Conservation (phyloP, 30 jellyfish, hydroid and myxozoan genomes). For the Turritopsis rubra region DNA sequence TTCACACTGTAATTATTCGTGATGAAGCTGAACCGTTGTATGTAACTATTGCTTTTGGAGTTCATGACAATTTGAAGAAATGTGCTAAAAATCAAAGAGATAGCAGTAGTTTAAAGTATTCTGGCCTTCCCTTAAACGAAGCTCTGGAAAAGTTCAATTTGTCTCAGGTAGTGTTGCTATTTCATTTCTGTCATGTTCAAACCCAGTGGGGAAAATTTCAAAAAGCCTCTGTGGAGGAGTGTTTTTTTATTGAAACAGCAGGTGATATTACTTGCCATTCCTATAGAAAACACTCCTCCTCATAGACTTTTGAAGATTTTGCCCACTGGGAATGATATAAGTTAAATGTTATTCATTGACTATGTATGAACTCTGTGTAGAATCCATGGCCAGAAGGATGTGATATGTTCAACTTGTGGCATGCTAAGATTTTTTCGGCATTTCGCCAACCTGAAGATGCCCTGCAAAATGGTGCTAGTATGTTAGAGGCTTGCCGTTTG, state of each 20-base stretch:
- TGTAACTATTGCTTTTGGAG: slow-evolving; percentile 74
- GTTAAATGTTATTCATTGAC: too few species aligned
- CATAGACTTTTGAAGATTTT: too few species aligned
- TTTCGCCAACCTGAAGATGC: slow-evolving; percentile 51
- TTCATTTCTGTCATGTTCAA: neutral
- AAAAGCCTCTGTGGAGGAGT: too few species aligned
- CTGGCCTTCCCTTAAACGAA: slow-evolving; percentile 31
- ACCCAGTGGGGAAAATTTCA: too few species aligned
- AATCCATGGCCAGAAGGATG: slow-evolving; percentile 78
- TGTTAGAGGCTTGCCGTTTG: slow-evolving; percentile 33
- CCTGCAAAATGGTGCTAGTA: slow-evolving; percentile 35
- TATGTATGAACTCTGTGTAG: slow-evolving; percentile 34
- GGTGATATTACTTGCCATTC: too few species aligned
- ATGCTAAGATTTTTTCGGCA: slow-evolving; percentile 76
- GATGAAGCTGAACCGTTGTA: slow-evolving; percentile 29
- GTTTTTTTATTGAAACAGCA: too few species aligned
- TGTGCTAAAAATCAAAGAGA: slow-evolving; percentile 24
- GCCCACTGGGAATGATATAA: neutral
- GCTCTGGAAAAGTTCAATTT: slow-evolving; percentile 41
- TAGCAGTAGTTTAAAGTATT: slow-evolving; percentile 33
- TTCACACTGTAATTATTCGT: slow-evolving; percentile 63
- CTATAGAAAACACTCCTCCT: too few species aligned
- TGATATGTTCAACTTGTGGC: slow-evolving; percentile 65
- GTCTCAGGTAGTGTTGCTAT: slow-evolving; percentile 31
- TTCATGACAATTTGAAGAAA: slow-evolving; percentile 63